phyloP scores from a whole-genome alignment of 1,140 invertebrate species.

The Drosophila ogumai region DNA sequence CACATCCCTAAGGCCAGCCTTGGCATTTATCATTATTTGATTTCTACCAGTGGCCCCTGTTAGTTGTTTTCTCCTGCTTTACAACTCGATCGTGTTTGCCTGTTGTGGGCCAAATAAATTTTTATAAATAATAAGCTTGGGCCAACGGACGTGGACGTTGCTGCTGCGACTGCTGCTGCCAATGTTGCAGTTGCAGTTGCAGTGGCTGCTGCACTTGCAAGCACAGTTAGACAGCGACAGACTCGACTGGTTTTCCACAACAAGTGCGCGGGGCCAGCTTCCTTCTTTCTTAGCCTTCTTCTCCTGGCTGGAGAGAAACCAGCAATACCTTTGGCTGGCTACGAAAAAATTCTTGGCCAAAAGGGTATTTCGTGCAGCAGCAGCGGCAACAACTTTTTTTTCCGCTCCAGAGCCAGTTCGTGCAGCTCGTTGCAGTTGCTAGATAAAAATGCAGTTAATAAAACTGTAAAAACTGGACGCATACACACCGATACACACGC shows the following conservation, averaged over 20 bases:
- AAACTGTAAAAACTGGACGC: constrained; percentile 84
- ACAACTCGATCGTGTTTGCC: constrained; percentile 75
- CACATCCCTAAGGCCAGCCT: constrained; percentile 31
- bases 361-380: constrained; percentile 82
- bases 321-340: constrained; percentile 60
- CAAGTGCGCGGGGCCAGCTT: constrained; percentile 73
- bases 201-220: constrained; percentile 62
- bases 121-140: constrained; percentile 73
- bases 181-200: constrained; percentile 46
- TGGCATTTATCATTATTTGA: constrained; percentile 78
- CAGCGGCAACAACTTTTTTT: constrained; percentile 58
- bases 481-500: constrained; percentile 53
- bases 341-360: constrained; percentile 74
- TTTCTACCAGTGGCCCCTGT: constrained; percentile 37
- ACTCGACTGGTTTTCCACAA: constrained; percentile 75
- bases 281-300: constrained; percentile 50
- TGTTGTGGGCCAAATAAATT: constrained; percentile 80
- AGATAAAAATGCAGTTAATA: constrained; percentile 84
- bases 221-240: constrained; percentile 74
- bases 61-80: constrained; percentile 30
- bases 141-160: constrained; percentile 59
- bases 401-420: constrained; percentile 81
- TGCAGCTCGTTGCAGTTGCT: constrained; percentile 75
- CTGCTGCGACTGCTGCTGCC: constrained; percentile 9
- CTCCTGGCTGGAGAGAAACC: constrained; percentile 32